These are phyloP conservation scores for Catocala sponsa DNA, from an alignment of 2,888 invertebrate genomes.

Conservation along the genomic window DNA sequence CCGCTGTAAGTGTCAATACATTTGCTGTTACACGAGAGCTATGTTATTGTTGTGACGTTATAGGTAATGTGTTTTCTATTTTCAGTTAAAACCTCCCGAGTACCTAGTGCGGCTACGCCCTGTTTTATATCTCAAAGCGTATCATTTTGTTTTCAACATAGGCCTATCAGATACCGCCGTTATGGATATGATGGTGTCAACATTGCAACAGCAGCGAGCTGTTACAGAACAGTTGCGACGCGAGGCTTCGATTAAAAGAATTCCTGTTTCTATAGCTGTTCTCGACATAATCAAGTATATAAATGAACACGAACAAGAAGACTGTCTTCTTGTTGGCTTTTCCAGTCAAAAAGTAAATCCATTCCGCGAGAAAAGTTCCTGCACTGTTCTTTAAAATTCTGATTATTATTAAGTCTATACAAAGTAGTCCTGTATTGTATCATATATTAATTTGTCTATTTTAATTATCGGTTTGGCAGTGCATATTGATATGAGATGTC, in stretches of 20 bases:
- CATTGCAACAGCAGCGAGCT: conserved; percentile 97
- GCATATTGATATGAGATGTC: background rate
- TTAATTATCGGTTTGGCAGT: background rate
- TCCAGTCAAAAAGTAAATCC: conserved; percentile 98
- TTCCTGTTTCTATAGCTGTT: conserved; percentile 96
- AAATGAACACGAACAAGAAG: conserved; percentile 96
- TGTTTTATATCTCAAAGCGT: conserved; percentile 69
- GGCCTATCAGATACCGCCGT: conserved; percentile 96
- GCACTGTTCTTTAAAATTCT: conserved; percentile 91
- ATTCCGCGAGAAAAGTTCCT: conserved; percentile 97
- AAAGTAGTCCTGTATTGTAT: conserved; percentile 13
- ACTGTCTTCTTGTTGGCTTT: conserved; percentile 97
- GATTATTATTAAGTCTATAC: conserved; percentile 10
- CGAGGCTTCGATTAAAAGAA: conserved; percentile 95
- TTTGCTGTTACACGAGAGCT: background rate
- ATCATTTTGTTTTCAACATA: conserved; percentile 90
- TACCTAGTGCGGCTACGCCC: conserved; percentile 78
- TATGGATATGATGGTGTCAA: conserved; percentile 97
- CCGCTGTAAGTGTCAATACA: conserved; percentile 23
- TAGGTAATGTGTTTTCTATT: conserved; percentile 28
- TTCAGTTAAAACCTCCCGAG: conserved; percentile 49
- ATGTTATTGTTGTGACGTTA: background rate
- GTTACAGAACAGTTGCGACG: conserved; percentile 97
- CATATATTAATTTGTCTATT: conserved; percentile 6
- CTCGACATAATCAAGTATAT: conserved; percentile 97